Evolutionary conservation across 2,888 invertebrate species (phyloP), one percentile per base, ranked within the genome.

Genomic region (Frankliniella fusca): DNA sequence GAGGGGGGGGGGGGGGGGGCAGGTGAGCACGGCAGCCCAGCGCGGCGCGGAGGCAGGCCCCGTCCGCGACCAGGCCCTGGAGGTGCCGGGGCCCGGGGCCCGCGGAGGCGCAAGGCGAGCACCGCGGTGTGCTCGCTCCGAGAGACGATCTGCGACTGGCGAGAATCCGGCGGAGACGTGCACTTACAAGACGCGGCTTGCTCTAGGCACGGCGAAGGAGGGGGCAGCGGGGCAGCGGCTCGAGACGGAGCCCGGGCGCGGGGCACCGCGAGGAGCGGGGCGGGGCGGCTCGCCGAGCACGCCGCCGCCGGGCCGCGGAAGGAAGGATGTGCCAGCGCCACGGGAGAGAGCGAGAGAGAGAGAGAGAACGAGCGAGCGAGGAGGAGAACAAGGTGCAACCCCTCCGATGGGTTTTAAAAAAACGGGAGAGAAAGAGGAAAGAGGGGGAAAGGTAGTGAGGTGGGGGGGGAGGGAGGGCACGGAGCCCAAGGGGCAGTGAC

Each of bases 131-230:
- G 70, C 23, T 27, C 27, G 70, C 70, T 23, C 70, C 70, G 70
- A 12, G 70, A 76, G 70, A 9, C 70, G 70, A 27, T 76, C 70
- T 27, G 70, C 70, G 27, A 76, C 70, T 76, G 70, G 70, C 27
- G 70, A 76, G 70, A 27, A 76, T 76, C 70, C 70, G 23, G 9
- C 70, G 23, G 70, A 27, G 70, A 76, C 70, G 70, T 76, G 70
- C 70, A 76, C 70, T 76, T 76, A 76, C 70, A 76, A 76, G 70
- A 70, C 70, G 70, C 54, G 70, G 23, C 70, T 11, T 23, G 70
- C 15, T 18, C 54, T 12, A 54, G 54, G 54, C 54, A 9, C 15
- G 15, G 54, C 15, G 54, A 61, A 18, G 61, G 70, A 23, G 23
- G 70, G 70, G 70, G 70, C 70, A 8, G 70, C 70, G 70, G 27